Base-by-base conservation (phyloP, 2,888 invertebrate genomes). In the Junonia oenone region DNA sequence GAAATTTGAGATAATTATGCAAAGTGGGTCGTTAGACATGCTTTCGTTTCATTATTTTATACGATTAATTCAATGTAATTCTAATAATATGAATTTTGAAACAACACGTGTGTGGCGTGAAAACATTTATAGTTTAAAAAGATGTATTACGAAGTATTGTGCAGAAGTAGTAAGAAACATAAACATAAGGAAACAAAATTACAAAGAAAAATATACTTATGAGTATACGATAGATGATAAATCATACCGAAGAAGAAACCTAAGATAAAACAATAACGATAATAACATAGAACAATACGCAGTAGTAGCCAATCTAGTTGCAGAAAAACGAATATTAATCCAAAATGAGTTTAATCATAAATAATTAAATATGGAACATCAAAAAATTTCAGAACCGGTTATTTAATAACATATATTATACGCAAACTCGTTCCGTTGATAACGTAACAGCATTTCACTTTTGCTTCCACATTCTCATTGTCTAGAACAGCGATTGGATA, bases 391-490 rank as follows among this genome's bases (percentile, higher is more conserved):
- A 22, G 45, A 57, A 62, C 62, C 58, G 58, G 63, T 62, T 61
- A 54, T 64, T 61, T 57, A 63, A 61, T 62, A 62, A 57, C 55
- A 58, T 52, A 61, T 53, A 60, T 51, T 59, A 51, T 57, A 60
- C 54, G 47, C 50, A 50, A 56, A 62, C 59, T 55, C 58, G 62
- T 65, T 80, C 73, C 76, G 81, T 76, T 78, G 71, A 69, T 68
- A 74, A 72, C 86, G 84, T 81, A 85, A 85, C 73, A 74, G 74
- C 83, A 84, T 84, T 85, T 81, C 78, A 84, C 86, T 89, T 88
- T 88, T 87, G 74, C 84, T 88, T 83, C 81, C 82, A 81, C 78
- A 76, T 74, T 76, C 80, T 83, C 84, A 88, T 89, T 88, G 88
- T 88, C 81, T 86, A 83, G 75, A 78, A 75, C 68, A 68, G 64